Evolutionary conservation across 2,113 vertebrate species (phyloP).

Genomic region (Daboia siamensis): DNA sequence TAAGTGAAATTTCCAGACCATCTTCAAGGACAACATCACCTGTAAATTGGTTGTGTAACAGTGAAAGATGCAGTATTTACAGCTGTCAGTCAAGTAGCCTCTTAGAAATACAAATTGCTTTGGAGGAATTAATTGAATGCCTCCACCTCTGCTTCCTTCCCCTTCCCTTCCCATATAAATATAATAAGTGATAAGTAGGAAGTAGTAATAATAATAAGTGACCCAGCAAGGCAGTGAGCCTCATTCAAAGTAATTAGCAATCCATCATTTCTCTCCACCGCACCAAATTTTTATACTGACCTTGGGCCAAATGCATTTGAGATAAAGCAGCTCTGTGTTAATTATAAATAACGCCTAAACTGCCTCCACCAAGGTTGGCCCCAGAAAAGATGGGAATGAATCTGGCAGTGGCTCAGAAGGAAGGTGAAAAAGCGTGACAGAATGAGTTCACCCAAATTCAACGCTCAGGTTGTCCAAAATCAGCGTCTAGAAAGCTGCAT

Average conservation of each 20-base stretch:
- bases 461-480: not conserved
- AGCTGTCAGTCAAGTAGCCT: slow-evolving; percentile 69
- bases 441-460: not conserved
- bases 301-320: slow-evolving; percentile 55
- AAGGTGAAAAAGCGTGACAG: not conserved
- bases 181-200: slow-evolving; percentile 54
- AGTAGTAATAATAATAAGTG: slow-evolving; percentile 23
- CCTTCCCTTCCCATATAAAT: slow-evolving; percentile 53
- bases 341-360: slow-evolving; percentile 37
- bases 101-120: slow-evolving; percentile 66
- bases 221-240: slow-evolving; percentile 54
- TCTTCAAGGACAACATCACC: not conserved
- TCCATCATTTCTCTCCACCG: slow-evolving; percentile 40
- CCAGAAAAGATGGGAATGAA: not conserved
- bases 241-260: slow-evolving; percentile 66
- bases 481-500: not conserved
- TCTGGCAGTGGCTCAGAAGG: not conserved
- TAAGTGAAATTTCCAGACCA: not conserved
- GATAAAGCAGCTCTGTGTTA: slow-evolving; percentile 44
- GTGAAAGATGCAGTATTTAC: slow-evolving; percentile 63
- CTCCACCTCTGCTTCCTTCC: slow-evolving; percentile 51
- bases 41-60: not conserved
- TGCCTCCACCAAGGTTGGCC: not conserved
- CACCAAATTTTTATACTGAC: slow-evolving; percentile 44
- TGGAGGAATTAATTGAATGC: slow-evolving; percentile 66